Base-by-base conservation (phyloP, 1,140 invertebrate genomes). In the Drosophila sulfurigaster region DNA sequence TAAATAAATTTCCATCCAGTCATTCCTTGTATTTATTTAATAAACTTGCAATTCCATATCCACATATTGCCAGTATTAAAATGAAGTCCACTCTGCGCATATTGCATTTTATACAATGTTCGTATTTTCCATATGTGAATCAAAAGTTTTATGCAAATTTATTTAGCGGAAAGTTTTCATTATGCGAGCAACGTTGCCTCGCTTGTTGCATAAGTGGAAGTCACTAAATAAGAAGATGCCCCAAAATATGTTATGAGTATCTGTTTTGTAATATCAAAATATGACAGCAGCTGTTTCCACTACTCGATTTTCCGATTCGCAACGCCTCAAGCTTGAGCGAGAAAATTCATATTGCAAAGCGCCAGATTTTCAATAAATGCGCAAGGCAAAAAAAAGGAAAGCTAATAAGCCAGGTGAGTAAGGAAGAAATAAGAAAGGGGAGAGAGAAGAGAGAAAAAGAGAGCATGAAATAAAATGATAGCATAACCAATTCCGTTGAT, bases 261-360 rank as follows among this genome's bases (percentile, higher is more conserved):
- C 32, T 82, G 67, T 83, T 86, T 76, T 74, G 67, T 70, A 86
- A 86, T 86, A 86, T 79, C 52, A 60, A 71, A 69, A 74, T 78
- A 69, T 66, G 30, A 75, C 65, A 66, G 66, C 82, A 87, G 77
- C 73, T 87, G 82, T 65, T 72, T 10, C 32, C 16, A 11, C 8
- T 10, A 35, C 5, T 20, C 15, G 35, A 57, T 41, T 41, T 59
- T 81, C 66, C 41, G 54, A 89, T 88, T 88, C 74, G 85, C 20
- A 65, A 62, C 80, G 79, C 64, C 28, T n/a, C 15, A 1, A 54
- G 11, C 52, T 13, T 30, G 35, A 38, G 10, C 7, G 8, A 52
- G 20, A 43, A 64, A 78, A 80, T 70, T 59, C 38, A 87, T 82
- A 79, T 82, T 79, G 73, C 20, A 45, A 49, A 56, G 48, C 59